Evolutionary conservation across 2,113 vertebrate species (phyloP).

Genomic region (Heteronetta atricapilla): DNA sequence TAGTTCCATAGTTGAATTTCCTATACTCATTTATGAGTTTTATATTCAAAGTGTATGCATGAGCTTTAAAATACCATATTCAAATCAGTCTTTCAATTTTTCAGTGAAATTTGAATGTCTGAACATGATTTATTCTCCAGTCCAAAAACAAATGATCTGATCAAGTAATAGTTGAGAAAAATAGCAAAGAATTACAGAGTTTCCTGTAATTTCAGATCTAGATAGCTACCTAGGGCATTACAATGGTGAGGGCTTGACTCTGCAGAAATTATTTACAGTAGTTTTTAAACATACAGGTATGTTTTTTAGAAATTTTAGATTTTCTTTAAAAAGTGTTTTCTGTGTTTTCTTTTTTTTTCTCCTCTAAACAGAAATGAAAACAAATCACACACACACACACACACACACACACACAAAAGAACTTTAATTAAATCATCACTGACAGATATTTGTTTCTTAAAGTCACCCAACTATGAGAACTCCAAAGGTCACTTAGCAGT

Average conservation of each 20-base stretch:
- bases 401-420: background rate
- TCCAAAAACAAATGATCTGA: constrained; percentile 40
- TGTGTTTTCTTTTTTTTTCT: background rate
- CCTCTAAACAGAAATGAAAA: background rate
- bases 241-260: background rate
- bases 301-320: too few relatives aligned
- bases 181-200: background rate
- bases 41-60: background rate
- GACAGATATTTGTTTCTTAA: background rate
- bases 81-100: constrained; percentile 19
- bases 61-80: constrained; percentile 21
- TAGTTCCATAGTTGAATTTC: constrained; percentile 30
- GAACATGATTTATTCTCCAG: constrained; percentile 39
- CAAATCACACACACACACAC: background rate
- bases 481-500: background rate
- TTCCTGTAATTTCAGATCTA: constrained; percentile 15
- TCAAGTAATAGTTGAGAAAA: constrained; percentile 10
- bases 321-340: too few relatives aligned
- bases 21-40: constrained; percentile 13
- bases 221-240: background rate
- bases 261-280: background rate
- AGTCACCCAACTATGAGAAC: background rate
- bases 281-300: background rate
- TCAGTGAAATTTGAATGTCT: constrained; percentile 39
- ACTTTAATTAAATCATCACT: background rate